These are phyloP conservation scores for Cololabis saira DNA, from an alignment of 2,113 vertebrate genomes.

Conservation along the genomic window DNA sequence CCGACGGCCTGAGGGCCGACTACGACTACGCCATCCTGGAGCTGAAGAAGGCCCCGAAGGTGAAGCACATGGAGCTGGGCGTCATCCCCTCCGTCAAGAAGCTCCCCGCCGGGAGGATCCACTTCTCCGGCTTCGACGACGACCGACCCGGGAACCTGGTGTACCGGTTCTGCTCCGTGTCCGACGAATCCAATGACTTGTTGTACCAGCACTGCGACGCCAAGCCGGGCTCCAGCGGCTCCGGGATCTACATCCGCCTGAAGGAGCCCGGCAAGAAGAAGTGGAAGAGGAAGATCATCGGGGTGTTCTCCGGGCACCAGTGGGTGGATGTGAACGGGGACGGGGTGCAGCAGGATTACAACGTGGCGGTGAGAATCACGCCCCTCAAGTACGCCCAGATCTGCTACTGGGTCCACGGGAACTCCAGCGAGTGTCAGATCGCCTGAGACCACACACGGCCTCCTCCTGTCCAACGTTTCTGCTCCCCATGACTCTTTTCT, in stretches of 20 bases:
- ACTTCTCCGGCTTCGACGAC: constrained; percentile 96
- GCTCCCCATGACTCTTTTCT: background rate
- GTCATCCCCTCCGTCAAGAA: constrained; percentile 88
- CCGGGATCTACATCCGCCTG: constrained; percentile 94
- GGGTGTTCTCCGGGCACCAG: constrained; percentile 93
- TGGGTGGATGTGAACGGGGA: constrained; percentile 92
- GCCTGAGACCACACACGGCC: constrained; percentile 73
- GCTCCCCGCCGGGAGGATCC: constrained; percentile 91
- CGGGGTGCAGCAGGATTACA: constrained; percentile 93
- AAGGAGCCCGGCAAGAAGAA: constrained; percentile 89
- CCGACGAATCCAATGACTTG: constrained; percentile 91
- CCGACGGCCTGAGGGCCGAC: constrained; percentile 84
- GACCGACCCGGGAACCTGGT: constrained; percentile 90
- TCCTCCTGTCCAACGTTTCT: background rate
- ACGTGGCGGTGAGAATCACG: constrained; percentile 95
- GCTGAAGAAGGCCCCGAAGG: constrained; percentile 89
- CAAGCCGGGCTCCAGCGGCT: constrained; percentile 91
- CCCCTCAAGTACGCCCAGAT: constrained; percentile 96
- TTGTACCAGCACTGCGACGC: constrained; percentile 96
- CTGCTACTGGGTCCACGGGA: constrained; percentile 94
- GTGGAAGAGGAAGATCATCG: constrained; percentile 95
- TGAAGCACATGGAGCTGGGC: constrained; percentile 92
- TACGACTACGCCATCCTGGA: constrained; percentile 95
- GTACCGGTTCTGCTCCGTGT: constrained; percentile 95
- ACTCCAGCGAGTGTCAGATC: constrained; percentile 83